Evolutionary conservation across 2,797 vertebrate genomes (phyloP).

Genomic region (Anisognathus igniventris): DNA sequence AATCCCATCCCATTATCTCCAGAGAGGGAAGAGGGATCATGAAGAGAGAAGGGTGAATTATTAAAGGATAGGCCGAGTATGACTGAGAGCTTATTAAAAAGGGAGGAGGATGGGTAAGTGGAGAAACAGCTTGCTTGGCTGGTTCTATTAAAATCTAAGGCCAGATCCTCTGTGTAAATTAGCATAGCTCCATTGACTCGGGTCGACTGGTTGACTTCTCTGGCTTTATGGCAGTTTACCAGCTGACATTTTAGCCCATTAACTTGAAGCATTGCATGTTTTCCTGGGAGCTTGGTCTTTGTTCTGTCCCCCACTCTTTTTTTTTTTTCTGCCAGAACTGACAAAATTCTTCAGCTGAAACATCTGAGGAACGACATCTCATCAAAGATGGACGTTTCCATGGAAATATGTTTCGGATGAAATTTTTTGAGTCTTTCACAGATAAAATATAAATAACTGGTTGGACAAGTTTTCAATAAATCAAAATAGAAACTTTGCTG

Average conservation of each 20-base stretch:
- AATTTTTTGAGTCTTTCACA: conserved; percentile 29
- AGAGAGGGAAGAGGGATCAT: conserved; percentile 1
- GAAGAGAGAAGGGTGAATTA: conserved; percentile 50
- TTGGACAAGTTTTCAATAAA: conserved; percentile 58
- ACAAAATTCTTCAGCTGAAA: conserved; percentile 63
- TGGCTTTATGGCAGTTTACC: conserved; percentile 41
- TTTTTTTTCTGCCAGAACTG: conserved; percentile 39
- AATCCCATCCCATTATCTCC: conserved; percentile 55
- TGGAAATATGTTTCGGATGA: conserved; percentile 56
- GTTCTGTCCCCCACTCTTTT: not conserved
- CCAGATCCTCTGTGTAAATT: conserved; percentile 54
- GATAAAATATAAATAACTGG: conserved; percentile 64
- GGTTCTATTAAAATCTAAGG: conserved; percentile 61
- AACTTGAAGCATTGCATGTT: conserved; percentile 41
- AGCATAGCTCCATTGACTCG: conserved; percentile 47
- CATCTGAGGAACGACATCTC: conserved; percentile 43
- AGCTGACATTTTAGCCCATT: conserved; percentile 56
- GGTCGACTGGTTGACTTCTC: conserved; percentile 43
- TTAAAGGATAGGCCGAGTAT: conserved; percentile 55
- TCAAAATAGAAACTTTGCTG: conserved; percentile 57
- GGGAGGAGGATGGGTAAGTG: conserved; percentile 33
- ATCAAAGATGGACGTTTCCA: conserved; percentile 65
- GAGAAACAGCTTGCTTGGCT: conserved; percentile 53
- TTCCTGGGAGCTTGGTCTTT: conserved; percentile 28
- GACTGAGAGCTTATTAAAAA: conserved; percentile 63